Percentiles rank a stretch among this genome's conserved stretches.
Evolutionary conservation across 2,797 vertebrate species (phyloP).

Genomic region (Kryptolebias ocellatus): DNA sequence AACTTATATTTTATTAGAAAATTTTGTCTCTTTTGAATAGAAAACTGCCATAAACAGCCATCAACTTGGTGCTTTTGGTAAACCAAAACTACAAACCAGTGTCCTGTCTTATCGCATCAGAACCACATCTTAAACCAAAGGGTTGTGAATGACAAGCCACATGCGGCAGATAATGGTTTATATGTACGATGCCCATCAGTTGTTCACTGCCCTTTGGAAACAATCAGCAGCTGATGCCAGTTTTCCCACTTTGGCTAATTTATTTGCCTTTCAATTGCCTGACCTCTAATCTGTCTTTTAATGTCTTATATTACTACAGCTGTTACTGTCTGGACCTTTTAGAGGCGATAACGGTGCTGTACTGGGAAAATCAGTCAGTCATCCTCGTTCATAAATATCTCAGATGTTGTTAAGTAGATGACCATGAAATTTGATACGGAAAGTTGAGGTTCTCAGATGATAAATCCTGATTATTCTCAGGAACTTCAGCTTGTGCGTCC

Average conservation of each 20-base stretch:
- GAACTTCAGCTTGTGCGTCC: too few species aligned
- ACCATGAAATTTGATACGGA: too few species aligned
- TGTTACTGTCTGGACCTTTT: neutral
- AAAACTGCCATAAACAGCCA: too few species aligned
- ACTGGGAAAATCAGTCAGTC: neutral
- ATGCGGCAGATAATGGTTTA: neutral
- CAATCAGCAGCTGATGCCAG: conserved; percentile 13
- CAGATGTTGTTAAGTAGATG: neutral
- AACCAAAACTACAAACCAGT: too few species aligned
- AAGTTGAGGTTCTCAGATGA: too few species aligned
- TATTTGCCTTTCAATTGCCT: neutral
- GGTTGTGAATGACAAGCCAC: neutral
- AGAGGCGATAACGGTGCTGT: neutral
- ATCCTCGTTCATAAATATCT: neutral
- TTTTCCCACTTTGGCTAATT: neutral
- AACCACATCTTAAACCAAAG: neutral
- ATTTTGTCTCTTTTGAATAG: too few species aligned
- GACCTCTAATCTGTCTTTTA: neutral
- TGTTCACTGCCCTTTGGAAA: neutral
- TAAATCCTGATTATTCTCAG: too few species aligned
- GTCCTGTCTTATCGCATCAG: too few species aligned
- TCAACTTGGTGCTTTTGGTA: too few species aligned
- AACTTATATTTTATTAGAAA: too few species aligned
- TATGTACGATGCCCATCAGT: neutral
- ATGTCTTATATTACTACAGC: neutral